Evolutionary conservation across 1,140 invertebrate genomes (phyloP).

Genomic region (Heliconius nattereri): DNA sequence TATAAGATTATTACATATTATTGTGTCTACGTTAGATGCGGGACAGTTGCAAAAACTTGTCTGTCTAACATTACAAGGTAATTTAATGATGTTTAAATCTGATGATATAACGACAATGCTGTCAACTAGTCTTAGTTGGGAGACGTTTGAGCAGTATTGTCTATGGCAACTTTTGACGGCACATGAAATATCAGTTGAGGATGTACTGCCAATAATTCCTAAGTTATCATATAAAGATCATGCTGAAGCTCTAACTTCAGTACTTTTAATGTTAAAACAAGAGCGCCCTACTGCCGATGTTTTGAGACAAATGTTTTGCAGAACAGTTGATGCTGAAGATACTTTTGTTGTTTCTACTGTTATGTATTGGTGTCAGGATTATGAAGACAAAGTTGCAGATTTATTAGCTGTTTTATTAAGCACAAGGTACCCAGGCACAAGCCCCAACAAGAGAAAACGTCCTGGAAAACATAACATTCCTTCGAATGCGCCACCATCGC

Average conservation of each 20-base stretch:
- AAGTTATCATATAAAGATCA: constrained; percentile 93
- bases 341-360: constrained; percentile 93
- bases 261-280: constrained; percentile 94
- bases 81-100: constrained; percentile 89
- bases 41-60: constrained; percentile 93
- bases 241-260: constrained; percentile 95
- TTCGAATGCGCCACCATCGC: constrained; percentile 81
- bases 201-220: constrained; percentile 93
- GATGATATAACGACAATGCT: constrained; percentile 87
- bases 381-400: constrained; percentile 94
- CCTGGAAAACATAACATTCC: constrained; percentile 84
- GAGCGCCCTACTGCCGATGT: constrained; percentile 94
- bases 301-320: constrained; percentile 90
- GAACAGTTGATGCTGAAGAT: constrained; percentile 89
- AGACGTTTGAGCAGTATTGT: constrained; percentile 98
- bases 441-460: constrained; percentile 95
- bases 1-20: constrained; percentile 90
- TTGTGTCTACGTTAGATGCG: constrained; percentile 94
- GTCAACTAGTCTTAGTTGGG: constrained; percentile 94
- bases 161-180: constrained; percentile 97
- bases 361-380: constrained; percentile 95
- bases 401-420: constrained; percentile 89
- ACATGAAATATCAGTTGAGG: constrained; percentile 95
- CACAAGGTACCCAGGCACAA: constrained; percentile 90
- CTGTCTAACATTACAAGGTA: constrained; percentile 94